phyloP scores from a whole-genome alignment of 2,888 invertebrate species.

The Pristionchus entomophagus region DNA sequence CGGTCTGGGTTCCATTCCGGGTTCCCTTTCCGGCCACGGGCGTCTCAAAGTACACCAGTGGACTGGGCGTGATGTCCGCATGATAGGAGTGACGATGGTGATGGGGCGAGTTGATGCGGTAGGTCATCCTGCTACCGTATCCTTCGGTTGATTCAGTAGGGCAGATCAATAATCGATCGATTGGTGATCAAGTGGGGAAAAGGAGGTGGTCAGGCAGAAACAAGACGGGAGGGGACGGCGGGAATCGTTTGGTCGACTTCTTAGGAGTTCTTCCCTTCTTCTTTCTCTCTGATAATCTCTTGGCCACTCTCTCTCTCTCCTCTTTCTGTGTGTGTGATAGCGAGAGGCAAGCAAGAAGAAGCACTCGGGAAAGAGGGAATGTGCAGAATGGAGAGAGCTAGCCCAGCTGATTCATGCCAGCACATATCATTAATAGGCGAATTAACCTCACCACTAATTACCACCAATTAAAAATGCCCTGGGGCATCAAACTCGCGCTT shows the following conservation, averaged over 20 bases:
- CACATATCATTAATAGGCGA: slow-evolving; percentile 29
- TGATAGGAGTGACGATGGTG: slow-evolving; percentile 3
- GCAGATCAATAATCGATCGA: background rate
- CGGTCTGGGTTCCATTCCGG: background rate
- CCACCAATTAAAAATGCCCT: background rate
- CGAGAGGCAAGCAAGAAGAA: background rate
- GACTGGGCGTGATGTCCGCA: slow-evolving; percentile 23
- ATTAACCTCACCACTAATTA: slow-evolving; percentile 1
- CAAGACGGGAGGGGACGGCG: background rate
- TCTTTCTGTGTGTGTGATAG: background rate
- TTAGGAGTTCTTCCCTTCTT: slow-evolving; percentile 35
- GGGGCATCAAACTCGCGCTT: background rate
- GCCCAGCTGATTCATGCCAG: background rate
- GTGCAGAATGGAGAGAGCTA: background rate
- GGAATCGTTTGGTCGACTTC: slow-evolving; percentile 44
- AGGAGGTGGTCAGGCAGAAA: background rate
- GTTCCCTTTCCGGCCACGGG: background rate
- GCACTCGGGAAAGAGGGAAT: background rate
- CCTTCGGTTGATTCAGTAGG: background rate
- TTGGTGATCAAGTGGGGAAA: background rate
- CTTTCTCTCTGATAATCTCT: slow-evolving; percentile 38
- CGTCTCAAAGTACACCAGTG: slow-evolving; percentile 9
- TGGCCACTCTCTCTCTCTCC: background rate
- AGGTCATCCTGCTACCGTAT: background rate
- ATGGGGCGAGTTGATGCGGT: slow-evolving; percentile 2